phyloP scores from a whole-genome alignment of 2,888 invertebrate genomes.

The Agriopis marginaria region DNA sequence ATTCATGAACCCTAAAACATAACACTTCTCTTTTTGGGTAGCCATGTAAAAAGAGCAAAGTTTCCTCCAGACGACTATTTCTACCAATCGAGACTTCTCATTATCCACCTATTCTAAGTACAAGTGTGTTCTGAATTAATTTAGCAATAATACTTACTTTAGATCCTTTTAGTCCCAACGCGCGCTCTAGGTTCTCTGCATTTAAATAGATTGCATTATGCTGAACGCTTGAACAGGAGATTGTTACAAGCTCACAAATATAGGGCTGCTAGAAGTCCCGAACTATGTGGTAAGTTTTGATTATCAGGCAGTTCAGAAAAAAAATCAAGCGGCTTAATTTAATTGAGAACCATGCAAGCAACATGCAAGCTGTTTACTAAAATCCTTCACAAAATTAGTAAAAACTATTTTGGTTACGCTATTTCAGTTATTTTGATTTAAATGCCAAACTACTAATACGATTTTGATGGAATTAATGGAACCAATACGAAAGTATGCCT shows the following conservation, averaged over 20 bases:
- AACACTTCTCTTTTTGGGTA: not conserved
- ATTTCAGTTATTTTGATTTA: too few species aligned
- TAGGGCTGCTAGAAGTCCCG: conserved; percentile 5
- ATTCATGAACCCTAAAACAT: too few species aligned
- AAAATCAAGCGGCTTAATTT: too few species aligned
- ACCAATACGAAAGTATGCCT: too few species aligned
- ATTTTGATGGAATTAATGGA: too few species aligned
- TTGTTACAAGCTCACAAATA: conserved; percentile 24
- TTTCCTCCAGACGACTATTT: not conserved
- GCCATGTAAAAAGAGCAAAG: not conserved
- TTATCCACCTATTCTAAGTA: conserved; percentile 17
- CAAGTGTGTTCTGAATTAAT: conserved; percentile 34
- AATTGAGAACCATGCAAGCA: too few species aligned
- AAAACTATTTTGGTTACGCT: too few species aligned
- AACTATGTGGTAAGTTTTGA: not conserved
- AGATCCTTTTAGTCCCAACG: conserved; percentile 31
- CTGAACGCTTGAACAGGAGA: conserved; percentile 29
- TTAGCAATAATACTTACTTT: conserved; percentile 32
- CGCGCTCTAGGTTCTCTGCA: conserved; percentile 32
- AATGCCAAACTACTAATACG: too few species aligned
- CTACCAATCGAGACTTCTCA: conserved; percentile 17
- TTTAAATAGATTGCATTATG: conserved; percentile 39
- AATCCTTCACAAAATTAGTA: too few species aligned
- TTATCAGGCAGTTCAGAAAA: not conserved
- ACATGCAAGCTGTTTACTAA: too few species aligned